Evolutionary conservation across 2,888 invertebrate genomes (phyloP).

Genomic region (Ectobius pallidus): DNA sequence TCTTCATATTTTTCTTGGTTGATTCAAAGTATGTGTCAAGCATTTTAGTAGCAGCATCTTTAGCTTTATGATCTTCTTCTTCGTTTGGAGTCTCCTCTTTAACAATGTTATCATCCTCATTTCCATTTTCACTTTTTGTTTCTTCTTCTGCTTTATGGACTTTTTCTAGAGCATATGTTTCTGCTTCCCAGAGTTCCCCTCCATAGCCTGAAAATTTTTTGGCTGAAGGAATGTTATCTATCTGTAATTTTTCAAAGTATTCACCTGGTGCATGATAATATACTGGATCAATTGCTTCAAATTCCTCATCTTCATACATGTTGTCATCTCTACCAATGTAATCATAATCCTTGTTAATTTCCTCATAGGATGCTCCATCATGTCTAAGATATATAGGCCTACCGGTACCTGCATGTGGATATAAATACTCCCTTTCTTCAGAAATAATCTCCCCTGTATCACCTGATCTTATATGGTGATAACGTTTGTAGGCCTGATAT

Average conservation of each 20-base stretch:
- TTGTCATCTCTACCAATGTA: conserved; percentile 31
- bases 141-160: neutral
- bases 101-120: neutral
- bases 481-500: neutral
- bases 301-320: neutral
- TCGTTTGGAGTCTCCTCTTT: neutral
- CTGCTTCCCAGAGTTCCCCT: conserved; percentile 21
- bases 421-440: neutral
- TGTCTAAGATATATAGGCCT: conserved; percentile 12
- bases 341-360: conserved; percentile 32
- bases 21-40: neutral
- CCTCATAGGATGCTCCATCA: neutral
- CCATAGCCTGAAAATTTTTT: conserved; percentile 20
- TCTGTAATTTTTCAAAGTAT: conserved; percentile 7
- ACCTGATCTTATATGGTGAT: neutral
- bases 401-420: conserved; percentile 15
- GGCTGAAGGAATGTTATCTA: neutral
- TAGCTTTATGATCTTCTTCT: neutral
- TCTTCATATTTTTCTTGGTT: neutral
- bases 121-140: too few species aligned
- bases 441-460: neutral
- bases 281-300: neutral
- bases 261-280: neutral
- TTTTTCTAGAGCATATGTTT: neutral
- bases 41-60: neutral